Conservation (phyloP, 2,888 invertebrate species). For the Amaurobius ferox region DNA sequence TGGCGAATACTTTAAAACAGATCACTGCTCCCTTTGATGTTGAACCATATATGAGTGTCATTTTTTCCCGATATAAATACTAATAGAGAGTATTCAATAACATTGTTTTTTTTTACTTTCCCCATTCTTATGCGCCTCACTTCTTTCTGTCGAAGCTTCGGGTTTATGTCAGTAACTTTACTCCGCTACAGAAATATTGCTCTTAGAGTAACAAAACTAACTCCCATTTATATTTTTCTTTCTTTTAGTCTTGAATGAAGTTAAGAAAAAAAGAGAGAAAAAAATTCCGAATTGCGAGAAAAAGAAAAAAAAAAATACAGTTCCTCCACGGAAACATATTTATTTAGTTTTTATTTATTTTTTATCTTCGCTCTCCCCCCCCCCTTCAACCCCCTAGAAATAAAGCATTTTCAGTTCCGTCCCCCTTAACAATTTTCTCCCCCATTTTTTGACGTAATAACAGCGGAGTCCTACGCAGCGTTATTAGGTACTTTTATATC, state of each 20-base stretch:
- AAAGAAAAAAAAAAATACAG: constrained; percentile 61
- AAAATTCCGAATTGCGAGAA: neutral
- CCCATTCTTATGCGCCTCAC: neutral
- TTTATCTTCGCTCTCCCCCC: neutral
- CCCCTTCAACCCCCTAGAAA: neutral
- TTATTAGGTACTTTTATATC: constrained; percentile 66
- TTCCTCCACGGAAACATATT: constrained; percentile 60
- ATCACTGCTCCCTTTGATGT: too few species aligned
- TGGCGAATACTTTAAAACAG: too few species aligned
- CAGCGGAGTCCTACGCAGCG: constrained; percentile 32
- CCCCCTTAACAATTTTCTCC: constrained; percentile 26
- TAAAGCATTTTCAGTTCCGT: constrained; percentile 53
- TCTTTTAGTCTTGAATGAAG: neutral
- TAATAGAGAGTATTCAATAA: neutral
- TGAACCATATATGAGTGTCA: too few species aligned
- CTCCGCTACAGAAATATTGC: constrained; percentile 32
- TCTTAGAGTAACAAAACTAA: constrained; percentile 29
- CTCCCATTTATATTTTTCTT: constrained; percentile 2
- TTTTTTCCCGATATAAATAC: too few species aligned
- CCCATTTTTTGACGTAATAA: constrained; percentile 60
- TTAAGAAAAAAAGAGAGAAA: neutral
- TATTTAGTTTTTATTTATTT: constrained; percentile 55
- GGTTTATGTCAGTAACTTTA: constrained; percentile 25
- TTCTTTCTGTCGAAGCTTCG: constrained; percentile 19
- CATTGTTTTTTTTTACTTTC: neutral